Conservation (phyloP, 2,888 invertebrate species). For the Spilarctia lutea region DNA sequence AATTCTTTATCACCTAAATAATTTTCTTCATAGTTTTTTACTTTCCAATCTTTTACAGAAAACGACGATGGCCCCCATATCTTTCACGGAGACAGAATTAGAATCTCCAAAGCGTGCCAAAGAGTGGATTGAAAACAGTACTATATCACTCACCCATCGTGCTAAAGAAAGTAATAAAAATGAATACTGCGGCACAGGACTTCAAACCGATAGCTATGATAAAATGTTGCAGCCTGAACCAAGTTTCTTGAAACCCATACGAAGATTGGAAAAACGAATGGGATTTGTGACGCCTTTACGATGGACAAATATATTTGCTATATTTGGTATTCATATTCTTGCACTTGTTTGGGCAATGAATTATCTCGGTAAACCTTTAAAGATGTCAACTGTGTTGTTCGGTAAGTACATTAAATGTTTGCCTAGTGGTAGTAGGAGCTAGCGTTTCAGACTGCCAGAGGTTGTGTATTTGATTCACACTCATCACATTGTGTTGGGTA, state of each 20-base stretch:
- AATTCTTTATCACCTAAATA: neutral
- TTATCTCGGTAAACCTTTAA: conserved; percentile 60
- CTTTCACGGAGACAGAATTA: conserved; percentile 55
- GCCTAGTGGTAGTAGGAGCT: neutral
- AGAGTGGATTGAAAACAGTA: conserved; percentile 44
- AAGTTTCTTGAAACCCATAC: conserved; percentile 57
- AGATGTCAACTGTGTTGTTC: conserved; percentile 82
- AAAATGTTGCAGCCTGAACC: conserved; percentile 61
- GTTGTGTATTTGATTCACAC: neutral
- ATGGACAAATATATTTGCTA: conserved; percentile 87
- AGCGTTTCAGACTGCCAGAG: neutral
- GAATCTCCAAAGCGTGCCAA: conserved; percentile 36
- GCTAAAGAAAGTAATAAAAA: conserved; percentile 29
- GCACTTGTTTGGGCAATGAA: conserved; percentile 70
- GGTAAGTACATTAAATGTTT: conserved; percentile 80
- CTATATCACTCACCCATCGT: conserved; percentile 33
- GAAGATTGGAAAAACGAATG: conserved; percentile 71
- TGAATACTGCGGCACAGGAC: conserved; percentile 17
- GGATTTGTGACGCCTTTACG: conserved; percentile 88
- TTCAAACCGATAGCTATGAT: conserved; percentile 54
- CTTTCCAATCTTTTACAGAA: conserved; percentile 34
- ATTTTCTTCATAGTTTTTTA: neutral
- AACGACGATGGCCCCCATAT: conserved; percentile 56
- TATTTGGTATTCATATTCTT: conserved; percentile 77
- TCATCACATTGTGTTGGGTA: too few relatives aligned